These are phyloP conservation scores for Lasioglossum leucozonium DNA, from an alignment of 2,888 invertebrate species.

Conservation along the genomic window DNA sequence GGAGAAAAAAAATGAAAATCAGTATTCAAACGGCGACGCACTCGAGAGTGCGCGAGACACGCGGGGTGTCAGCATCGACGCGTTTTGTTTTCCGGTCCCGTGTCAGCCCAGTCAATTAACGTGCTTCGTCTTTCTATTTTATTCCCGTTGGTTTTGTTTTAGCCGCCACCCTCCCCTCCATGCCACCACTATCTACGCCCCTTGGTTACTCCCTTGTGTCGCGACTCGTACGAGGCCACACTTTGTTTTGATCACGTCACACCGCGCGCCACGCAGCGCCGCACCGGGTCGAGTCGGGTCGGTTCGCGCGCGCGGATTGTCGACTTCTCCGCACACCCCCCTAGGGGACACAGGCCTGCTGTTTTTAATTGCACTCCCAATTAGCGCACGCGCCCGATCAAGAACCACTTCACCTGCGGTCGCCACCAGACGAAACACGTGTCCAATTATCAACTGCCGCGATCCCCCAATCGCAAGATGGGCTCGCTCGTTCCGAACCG, in stretches of 20 bases:
- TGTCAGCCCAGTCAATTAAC: slow-evolving; percentile 71
- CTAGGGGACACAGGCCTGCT: slow-evolving; percentile 60
- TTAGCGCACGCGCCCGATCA: slow-evolving; percentile 82
- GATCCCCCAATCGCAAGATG: slow-evolving; percentile 41
- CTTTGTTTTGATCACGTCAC: slow-evolving; percentile 75
- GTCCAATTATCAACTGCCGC: slow-evolving; percentile 81
- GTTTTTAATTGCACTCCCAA: slow-evolving; percentile 83
- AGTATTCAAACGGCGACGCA: slow-evolving; percentile 48
- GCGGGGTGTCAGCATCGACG: slow-evolving; percentile 65
- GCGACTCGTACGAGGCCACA: slow-evolving; percentile 40
- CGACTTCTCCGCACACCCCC: too few species aligned
- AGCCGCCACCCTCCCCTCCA: not conserved
- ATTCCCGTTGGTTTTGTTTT: slow-evolving; percentile 58
- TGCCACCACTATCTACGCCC: not conserved
- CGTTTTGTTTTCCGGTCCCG: slow-evolving; percentile 69
- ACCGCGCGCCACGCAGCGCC: slow-evolving; percentile 40
- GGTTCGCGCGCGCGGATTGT: slow-evolving; percentile 35
- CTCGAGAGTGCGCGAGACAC: slow-evolving; percentile 62
- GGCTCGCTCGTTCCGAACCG: slow-evolving; percentile 11
- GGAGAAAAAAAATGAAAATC: slow-evolving; percentile 33
- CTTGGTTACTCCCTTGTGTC: slow-evolving; percentile 12
- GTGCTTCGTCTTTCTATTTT: slow-evolving; percentile 60
- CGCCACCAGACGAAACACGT: slow-evolving; percentile 76
- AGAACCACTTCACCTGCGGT: slow-evolving; percentile 76
- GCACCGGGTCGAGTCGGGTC: not conserved